Percentiles rank a stretch among this genome's conserved stretches.
Conservation (phyloP, 37 sponge, comb jelly and placozoan genomes). For the Eunapius fragilis region DNA sequence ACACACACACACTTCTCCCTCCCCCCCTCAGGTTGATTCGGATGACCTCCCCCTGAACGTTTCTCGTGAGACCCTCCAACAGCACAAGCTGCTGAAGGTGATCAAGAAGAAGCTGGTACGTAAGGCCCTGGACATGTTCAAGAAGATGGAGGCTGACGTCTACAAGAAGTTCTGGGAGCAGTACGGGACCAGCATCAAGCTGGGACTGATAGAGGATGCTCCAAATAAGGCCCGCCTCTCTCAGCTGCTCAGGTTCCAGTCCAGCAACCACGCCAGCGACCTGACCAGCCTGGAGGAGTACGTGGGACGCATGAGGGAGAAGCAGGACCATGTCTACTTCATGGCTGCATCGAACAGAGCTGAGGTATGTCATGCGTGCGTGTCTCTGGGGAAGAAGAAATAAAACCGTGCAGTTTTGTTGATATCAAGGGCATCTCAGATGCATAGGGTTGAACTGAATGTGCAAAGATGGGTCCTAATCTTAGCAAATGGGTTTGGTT, state of each 20-base stretch:
- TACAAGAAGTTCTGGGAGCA: conserved; percentile 95
- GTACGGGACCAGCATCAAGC: conserved; percentile 82
- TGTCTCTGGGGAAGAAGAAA: no score
- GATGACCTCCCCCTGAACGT: conserved; percentile 99
- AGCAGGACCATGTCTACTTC: conserved; percentile 98
- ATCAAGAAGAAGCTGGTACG: conserved; percentile 99
- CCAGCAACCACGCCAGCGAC: conserved; percentile 73
- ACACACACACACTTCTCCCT: no score
- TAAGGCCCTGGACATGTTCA: conserved; percentile 98
- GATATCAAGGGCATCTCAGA: no score
- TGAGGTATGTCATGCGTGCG: conserved; percentile 32
- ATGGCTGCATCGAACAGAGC: conserved; percentile 74
- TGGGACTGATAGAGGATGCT: conserved; percentile 95
- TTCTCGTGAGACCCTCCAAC: conserved; percentile 96
- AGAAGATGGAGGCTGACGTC: conserved; percentile 86
- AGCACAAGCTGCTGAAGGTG: conserved; percentile 97
- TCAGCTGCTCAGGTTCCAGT: conserved; percentile 94
- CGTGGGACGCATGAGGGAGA: conserved; percentile 96
- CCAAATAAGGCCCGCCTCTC: conserved; percentile 86
- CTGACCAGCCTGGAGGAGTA: conserved; percentile 89
- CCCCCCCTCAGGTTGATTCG: conserved; percentile 81
- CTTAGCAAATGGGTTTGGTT: no score
- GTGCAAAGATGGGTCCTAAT: neutral
- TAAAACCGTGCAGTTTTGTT: no score
- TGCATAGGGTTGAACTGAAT: neutral